Evolutionary conservation across 2,797 vertebrate genomes (phyloP), one percentile per base, ranked within the genome.

Genomic region (Vireo griseus): DNA sequence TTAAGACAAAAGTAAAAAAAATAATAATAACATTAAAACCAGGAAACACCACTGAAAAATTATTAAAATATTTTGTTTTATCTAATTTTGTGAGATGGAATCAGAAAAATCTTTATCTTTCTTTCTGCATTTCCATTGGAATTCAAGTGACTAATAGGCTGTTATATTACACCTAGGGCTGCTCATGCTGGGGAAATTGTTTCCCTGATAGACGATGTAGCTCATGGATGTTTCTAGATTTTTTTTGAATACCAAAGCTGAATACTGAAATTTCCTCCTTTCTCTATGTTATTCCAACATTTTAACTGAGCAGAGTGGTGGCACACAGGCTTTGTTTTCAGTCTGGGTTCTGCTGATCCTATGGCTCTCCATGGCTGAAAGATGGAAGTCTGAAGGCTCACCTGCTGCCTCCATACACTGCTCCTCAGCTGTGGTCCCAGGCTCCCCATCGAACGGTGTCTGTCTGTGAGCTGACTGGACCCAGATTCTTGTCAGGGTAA

Each of bases 381-480:
- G 6, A 11, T 16, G 5, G 39, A 66, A 65, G 15, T 5, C 12
- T 50, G 37, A 35, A 35, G 35, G 16, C 20, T 65, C 0, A 4
- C 7, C 40, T 68, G 33, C 13, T 62, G 26, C 6, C 4, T 22
- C 20, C 17, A 24, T 4, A 10, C 3, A 1, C 24, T 51, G 35
- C 8, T 51, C 24, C 54, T 67, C 0, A 0, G 3, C 22, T 52
- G 21, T 18, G 7, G 15, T 17, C 31, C 4, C 25, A 9, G 22
- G 17, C 33, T 66, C 3, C 8, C 2, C 4, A 5, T 14, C 0
- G 2, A 20, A 5, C 0, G 1, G 31, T 2, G 10, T 33, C 18
- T 33, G 39, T 26, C 45, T 33, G 4, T 11, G 7, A 61, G 13
- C 15, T 52, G 42, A 10, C 5, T 35, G 52, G 50, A 22, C 10